These are phyloP conservation scores for Drosophila glabriapex DNA, from an alignment of 2,888 invertebrate species.

Conservation along the genomic window DNA sequence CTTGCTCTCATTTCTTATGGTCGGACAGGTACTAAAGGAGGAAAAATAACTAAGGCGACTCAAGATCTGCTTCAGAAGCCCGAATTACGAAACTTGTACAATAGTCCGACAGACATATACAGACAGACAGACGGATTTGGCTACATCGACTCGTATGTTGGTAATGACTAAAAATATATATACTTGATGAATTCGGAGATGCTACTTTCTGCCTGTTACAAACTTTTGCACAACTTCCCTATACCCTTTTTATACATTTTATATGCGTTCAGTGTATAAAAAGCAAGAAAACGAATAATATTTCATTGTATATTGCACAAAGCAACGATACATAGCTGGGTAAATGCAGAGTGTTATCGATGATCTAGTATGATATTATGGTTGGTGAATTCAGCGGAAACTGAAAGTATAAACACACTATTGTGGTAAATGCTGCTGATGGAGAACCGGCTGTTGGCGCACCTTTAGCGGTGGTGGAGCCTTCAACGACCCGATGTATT, in stretches of 20 bases:
- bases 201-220: neutral
- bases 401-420: constrained; percentile 61
- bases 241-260: neutral
- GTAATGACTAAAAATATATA: neutral
- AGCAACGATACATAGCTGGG: neutral
- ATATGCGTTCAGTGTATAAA: neutral
- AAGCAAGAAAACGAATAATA: neutral
- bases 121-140: neutral
- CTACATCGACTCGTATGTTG: neutral
- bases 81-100: neutral
- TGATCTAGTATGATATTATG: constrained; percentile 33
- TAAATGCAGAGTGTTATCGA: constrained; percentile 45
- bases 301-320: neutral
- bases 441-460: constrained; percentile 51
- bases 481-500: constrained; percentile 42
- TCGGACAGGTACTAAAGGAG: neutral
- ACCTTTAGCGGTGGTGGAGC: constrained; percentile 75
- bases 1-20: neutral
- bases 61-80: neutral
- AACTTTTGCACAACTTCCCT: neutral
- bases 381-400: constrained; percentile 55
- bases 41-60: neutral
- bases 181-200: neutral
- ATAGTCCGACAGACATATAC: neutral
- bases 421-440: constrained; percentile 28